Conservation (phyloP, 2,797 vertebrate genomes). For the Rhinatrema bivittatum region DNA sequence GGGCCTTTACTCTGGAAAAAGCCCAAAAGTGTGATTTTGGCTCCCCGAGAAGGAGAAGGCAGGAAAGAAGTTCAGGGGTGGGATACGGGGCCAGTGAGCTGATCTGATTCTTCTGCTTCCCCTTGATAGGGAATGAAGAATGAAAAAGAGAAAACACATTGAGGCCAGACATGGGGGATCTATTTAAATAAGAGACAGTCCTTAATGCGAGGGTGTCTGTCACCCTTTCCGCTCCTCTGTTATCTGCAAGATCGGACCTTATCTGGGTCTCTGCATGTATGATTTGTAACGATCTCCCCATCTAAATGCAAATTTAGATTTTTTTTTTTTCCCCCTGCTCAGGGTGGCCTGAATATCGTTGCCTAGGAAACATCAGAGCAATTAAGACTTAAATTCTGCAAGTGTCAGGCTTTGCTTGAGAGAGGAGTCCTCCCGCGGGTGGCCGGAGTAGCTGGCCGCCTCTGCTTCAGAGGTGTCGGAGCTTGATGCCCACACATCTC, state of each 20-base stretch:
- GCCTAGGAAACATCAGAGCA: slow-evolving; percentile 5
- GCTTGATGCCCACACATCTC: too few relatives aligned
- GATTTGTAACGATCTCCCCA: neutral
- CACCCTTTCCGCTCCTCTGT: slow-evolving; percentile 5
- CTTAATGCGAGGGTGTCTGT: slow-evolving; percentile 1
- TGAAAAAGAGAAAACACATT: slow-evolving; percentile 3
- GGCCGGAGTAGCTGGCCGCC: too few relatives aligned
- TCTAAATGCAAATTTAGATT: slow-evolving; percentile 1
- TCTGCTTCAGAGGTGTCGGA: too few relatives aligned
- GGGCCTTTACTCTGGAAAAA: too few relatives aligned
- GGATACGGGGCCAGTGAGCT: slow-evolving; percentile 9
- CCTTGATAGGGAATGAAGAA: slow-evolving; percentile 12
- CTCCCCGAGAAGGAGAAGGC: slow-evolving; percentile 20
- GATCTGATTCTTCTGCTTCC: slow-evolving; percentile 24
- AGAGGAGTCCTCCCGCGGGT: slow-evolving; percentile 1
- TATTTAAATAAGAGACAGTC: slow-evolving; percentile 15
- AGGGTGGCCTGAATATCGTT: neutral
- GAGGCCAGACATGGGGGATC: slow-evolving; percentile 1
- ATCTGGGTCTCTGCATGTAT: neutral
- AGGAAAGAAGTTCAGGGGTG: slow-evolving; percentile 10
- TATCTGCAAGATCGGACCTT: slow-evolving; percentile 7
- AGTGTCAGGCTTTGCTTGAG: neutral
- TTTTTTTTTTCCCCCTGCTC: neutral
- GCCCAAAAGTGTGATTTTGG: too few relatives aligned
- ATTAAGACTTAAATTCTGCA: slow-evolving; percentile 16